Conservation (phyloP, 1,140 invertebrate species). For the Zaprionus taronus region DNA sequence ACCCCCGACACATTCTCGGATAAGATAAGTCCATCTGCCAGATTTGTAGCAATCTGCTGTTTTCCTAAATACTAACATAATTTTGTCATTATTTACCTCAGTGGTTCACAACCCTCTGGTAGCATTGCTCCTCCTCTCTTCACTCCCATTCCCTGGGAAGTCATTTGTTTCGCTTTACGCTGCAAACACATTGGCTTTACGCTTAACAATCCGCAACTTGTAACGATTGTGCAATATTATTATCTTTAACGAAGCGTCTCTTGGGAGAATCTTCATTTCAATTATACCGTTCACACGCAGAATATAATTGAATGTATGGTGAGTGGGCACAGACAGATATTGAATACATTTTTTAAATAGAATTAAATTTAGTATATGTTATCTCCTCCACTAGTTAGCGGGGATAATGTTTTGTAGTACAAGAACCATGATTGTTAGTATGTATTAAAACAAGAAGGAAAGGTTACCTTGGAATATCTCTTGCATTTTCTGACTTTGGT, state of each 20-base stretch:
- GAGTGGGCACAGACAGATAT: neutral
- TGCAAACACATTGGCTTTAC: conserved; percentile 60
- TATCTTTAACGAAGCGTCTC: conserved; percentile 81
- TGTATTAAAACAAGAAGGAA: too few relatives aligned
- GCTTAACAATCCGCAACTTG: conserved; percentile 72
- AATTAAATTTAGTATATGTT: neutral
- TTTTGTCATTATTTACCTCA: conserved; percentile 82
- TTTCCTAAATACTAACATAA: conserved; percentile 79
- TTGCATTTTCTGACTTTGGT: too few relatives aligned
- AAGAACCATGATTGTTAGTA: too few relatives aligned
- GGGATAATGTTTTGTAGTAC: too few relatives aligned
- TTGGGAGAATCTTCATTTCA: conserved; percentile 73
- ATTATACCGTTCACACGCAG: conserved; percentile 78
- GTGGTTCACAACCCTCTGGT: conserved; percentile 75
- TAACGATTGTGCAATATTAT: conserved; percentile 73
- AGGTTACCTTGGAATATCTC: too few relatives aligned
- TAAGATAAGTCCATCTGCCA: conserved; percentile 72
- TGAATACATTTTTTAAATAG: neutral
- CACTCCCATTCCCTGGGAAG: conserved; percentile 34
- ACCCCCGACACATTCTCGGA: conserved; percentile 41
- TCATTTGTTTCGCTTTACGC: conserved; percentile 69
- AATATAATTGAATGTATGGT: conserved; percentile 75
- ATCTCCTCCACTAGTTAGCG: too few relatives aligned
- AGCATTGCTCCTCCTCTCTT: conserved; percentile 28
- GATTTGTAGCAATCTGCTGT: conserved; percentile 76